Evolutionary conservation across 1,140 invertebrate genomes (phyloP).

Genomic region (Anastrepha obliqua): DNA sequence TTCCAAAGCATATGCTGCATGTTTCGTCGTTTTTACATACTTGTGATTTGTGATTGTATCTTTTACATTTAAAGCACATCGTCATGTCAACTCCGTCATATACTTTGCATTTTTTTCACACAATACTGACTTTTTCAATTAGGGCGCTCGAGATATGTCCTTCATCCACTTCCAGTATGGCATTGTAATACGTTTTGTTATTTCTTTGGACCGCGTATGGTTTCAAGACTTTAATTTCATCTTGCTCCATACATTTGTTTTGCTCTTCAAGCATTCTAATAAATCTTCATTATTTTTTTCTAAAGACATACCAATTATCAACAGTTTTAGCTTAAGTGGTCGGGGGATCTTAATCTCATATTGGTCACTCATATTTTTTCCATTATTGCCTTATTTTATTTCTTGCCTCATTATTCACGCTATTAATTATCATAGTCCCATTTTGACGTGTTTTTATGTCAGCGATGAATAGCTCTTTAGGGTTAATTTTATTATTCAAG

Average conservation of each 20-base stretch:
- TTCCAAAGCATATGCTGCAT: no score
- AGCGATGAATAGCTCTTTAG: background rate
- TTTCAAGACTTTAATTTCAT: no score
- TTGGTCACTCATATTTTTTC: background rate
- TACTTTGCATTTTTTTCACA: background rate
- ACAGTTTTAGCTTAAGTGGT: no score
- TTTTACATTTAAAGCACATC: conserved; percentile 15
- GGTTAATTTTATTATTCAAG: conserved; percentile 14
- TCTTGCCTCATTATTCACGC: background rate
- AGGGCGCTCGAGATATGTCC: no score
- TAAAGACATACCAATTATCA: no score
- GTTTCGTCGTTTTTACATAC: no score
- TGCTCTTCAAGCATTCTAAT: no score
- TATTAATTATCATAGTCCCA: background rate
- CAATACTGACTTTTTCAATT: background rate
- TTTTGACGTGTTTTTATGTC: conserved; percentile 33
- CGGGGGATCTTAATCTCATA: background rate
- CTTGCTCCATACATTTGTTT: no score
- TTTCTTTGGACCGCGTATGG: no score
- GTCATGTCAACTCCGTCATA: conserved; percentile 1
- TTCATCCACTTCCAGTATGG: no score
- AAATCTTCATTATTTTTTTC: no score
- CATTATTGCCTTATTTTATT: background rate
- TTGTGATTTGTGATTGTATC: background rate
- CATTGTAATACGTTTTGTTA: no score